Evolutionary conservation across 2,888 invertebrate genomes (phyloP).

Genomic region (Epiblema foenella): DNA sequence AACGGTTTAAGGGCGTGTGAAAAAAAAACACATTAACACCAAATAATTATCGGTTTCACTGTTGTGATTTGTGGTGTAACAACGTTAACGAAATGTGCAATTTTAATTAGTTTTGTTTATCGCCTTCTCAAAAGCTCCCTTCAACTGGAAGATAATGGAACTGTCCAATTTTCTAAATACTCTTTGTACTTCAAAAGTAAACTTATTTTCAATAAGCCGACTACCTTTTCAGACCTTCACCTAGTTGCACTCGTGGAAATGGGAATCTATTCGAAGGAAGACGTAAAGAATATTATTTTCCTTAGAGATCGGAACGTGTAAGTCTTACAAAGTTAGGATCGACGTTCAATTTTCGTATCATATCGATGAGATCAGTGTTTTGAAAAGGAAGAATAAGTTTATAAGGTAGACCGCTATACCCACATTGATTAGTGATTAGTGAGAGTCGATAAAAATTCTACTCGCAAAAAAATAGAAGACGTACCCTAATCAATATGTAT

Average conservation of each 20-base stretch:
- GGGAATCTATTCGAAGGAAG: constrained; percentile 21
- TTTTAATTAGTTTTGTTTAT: no score
- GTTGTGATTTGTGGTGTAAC: no score
- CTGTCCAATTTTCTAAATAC: neutral
- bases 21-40: no score
- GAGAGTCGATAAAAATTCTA: no score
- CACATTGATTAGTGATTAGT: no score
- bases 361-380: neutral
- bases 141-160: neutral
- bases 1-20: no score
- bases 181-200: neutral
- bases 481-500: no score
- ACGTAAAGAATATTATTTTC: constrained; percentile 31
- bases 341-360: neutral
- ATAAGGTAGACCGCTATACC: no score
- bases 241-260: constrained; percentile 15
- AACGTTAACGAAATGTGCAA: no score
- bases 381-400: neutral
- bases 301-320: constrained; percentile 17
- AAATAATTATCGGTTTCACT: no score
- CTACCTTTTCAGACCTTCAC: neutral
- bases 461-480: no score
- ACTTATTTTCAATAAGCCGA: constrained; percentile 16
- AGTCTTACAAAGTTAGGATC: constrained; percentile 14
- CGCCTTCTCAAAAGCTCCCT: no score